A percentile compares a stretch with the other conserved stretches of the same genome.
Evolutionary conservation across 2,888 invertebrate species (phyloP).

Genomic region (Amphipyra berbera): DNA sequence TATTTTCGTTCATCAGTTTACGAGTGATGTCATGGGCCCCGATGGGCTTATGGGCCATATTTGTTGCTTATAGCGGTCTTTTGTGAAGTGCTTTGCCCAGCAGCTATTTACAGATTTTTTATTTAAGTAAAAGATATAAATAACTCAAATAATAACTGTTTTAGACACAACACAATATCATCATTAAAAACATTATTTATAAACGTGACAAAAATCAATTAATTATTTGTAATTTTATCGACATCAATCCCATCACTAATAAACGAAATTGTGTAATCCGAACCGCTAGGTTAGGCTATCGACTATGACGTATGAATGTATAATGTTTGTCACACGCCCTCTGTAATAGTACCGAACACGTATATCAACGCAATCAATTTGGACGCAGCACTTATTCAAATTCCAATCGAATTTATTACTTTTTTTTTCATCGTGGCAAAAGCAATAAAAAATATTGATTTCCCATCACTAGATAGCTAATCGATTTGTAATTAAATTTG

Average conservation of each 20-base stretch:
- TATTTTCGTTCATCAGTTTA: too few species aligned
- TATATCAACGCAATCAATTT: constrained; percentile 54
- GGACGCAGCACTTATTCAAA: constrained; percentile 51
- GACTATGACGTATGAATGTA: constrained; percentile 78
- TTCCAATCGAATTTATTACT: constrained; percentile 49
- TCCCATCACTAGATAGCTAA: constrained; percentile 47
- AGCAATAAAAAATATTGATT: constrained; percentile 34
- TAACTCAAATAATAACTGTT: too few species aligned
- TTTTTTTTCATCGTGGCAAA: constrained; percentile 20
- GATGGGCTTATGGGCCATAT: too few species aligned
- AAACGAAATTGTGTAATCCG: constrained; percentile 73
- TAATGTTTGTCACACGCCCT: constrained; percentile 71
- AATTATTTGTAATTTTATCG: constrained; percentile 29
- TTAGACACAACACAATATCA: too few species aligned
- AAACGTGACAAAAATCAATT: background rate
- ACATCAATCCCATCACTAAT: constrained; percentile 64
- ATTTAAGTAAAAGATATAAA: too few species aligned
- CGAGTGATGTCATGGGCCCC: too few species aligned
- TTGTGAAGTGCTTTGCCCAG: too few species aligned
- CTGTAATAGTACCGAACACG: constrained; percentile 38
- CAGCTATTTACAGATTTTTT: too few species aligned
- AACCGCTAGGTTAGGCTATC: constrained; percentile 72
- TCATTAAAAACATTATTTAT: background rate
- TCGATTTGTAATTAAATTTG: constrained; percentile 56
- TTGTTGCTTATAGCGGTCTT: too few species aligned